Percentiles rank a stretch among this genome's conserved stretches.
Conservation (phyloP, 2,113 vertebrate genomes). For the Heterotilapia buettikoferi region DNA sequence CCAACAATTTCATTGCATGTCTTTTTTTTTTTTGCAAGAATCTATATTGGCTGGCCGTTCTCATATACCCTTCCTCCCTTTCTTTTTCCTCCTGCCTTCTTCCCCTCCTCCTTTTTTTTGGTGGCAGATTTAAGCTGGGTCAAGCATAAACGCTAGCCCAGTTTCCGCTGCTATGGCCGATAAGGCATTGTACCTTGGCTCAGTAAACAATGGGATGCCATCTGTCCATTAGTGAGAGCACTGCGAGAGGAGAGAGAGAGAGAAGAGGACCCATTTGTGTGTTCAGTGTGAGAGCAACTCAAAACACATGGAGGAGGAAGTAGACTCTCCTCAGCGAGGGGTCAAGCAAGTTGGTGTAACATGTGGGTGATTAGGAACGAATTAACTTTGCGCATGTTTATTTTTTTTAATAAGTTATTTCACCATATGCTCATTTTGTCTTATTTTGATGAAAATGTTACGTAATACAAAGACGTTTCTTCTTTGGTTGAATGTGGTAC, state of each 20-base stretch:
- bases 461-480: neutral
- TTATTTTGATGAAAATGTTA: neutral
- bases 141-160: conserved; percentile 72
- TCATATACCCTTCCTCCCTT: neutral
- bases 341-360: conserved; percentile 36
- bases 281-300: conserved; percentile 34
- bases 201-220: conserved; percentile 75
- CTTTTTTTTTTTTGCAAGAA: neutral
- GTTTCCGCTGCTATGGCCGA: conserved; percentile 71
- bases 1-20: conserved; percentile 29
- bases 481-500: neutral
- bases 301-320: conserved; percentile 38
- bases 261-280: conserved; percentile 45
- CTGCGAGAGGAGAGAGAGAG: conserved; percentile 34
- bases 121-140: conserved; percentile 67
- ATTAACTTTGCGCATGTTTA: neutral
- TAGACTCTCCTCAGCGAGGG: conserved; percentile 1
- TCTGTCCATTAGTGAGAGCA: conserved; percentile 71
- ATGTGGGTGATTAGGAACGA: neutral
- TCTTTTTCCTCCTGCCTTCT: conserved; percentile 9
- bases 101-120: conserved; percentile 49
- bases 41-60: conserved; percentile 21
- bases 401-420: neutral
- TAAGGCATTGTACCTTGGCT: conserved; percentile 76
- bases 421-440: neutral